Evolutionary conservation across 2,888 invertebrate genomes (phyloP).

Genomic region (Schrankia costaestrigalis): DNA sequence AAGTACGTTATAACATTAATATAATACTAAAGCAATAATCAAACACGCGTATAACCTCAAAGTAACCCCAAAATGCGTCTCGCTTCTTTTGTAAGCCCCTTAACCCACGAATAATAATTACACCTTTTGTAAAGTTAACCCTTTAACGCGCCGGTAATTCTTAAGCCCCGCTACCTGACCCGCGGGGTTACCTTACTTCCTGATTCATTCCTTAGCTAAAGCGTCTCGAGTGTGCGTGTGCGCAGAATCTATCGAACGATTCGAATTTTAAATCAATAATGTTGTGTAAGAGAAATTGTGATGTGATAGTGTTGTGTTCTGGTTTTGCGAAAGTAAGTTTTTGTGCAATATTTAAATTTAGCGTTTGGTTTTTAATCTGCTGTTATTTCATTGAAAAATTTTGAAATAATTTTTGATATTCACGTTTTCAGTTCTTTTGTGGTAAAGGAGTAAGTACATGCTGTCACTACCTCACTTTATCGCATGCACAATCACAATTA

Average conservation of each 20-base stretch:
- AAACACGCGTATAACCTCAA: constrained; percentile 57
- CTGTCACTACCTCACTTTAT: too few species aligned
- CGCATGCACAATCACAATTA: too few species aligned
- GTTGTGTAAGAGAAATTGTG: neutral
- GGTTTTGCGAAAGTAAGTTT: constrained; percentile 4
- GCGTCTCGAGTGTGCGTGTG: constrained; percentile 70
- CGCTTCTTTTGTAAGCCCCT: constrained; percentile 57
- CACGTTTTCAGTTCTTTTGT: too few species aligned
- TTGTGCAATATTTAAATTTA: neutral
- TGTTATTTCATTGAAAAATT: too few species aligned
- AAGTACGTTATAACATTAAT: constrained; percentile 12
- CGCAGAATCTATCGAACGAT: constrained; percentile 45
- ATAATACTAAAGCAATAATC: constrained; percentile 28
- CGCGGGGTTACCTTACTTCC: constrained; percentile 64
- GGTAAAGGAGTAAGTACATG: too few species aligned
- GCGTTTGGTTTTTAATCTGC: too few species aligned
- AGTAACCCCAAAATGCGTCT: constrained; percentile 61
- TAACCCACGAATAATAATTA: constrained; percentile 74
- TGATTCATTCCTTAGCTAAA: constrained; percentile 72
- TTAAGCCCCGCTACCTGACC: constrained; percentile 77
- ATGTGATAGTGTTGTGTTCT: constrained; percentile 12
- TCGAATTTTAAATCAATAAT: constrained; percentile 37
- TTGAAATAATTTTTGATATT: too few species aligned
- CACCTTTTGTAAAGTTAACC: constrained; percentile 75
- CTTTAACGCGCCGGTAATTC: constrained; percentile 73